Base-by-base conservation (phyloP, 2,888 invertebrate genomes). In the Cataglyphis albicans region DNA sequence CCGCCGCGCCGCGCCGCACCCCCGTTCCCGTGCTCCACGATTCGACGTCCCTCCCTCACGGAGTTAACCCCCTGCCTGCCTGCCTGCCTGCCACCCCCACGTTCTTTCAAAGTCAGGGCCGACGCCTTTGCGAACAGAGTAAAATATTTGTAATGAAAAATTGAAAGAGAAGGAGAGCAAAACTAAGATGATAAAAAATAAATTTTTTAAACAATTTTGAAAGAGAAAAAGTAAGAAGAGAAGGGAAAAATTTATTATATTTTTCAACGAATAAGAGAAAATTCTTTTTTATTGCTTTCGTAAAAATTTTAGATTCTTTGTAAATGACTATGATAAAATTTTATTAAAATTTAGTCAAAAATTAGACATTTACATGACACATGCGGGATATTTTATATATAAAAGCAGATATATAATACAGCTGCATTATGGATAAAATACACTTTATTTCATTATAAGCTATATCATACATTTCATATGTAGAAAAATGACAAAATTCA, bases 31-130 rank as follows among this genome's bases (percentile, higher is more conserved):
- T 68, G 81, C 73, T 32, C 83, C 80, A 64, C 83, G 76, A 68
- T 81, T 82, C 86, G 57, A 82, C 57, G 85, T 82, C 88, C 82
- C 84, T 68, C 61, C 85, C 83, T 85, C 70, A 59, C 80, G 55
- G 80, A 90, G 86, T 90, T 90, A 88, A 89, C 90, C 90, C 78
- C 59, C 78, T 67, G 64, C 75, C 25, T 68, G 75, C 75, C 67
- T 29, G 87, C 86, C 82, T 82, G 81, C 84, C 70, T 86, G 80
- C 87, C 89, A 85, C 87, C 86, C 83, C 73, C 72, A 82, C 86
- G 87, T 87, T 87, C 92, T 92, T 92, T 92, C 90, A 91, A 93
- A 93, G 90, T 91, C 92, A 92, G 92, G 91, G 90, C 82, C 92
- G 90, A 91, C 90, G 83, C 85, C 83, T 86, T 80, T 57, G 61